These are phyloP conservation scores for Morpho helenor DNA, from an alignment of 2,888 invertebrate genomes.

Conservation along the genomic window DNA sequence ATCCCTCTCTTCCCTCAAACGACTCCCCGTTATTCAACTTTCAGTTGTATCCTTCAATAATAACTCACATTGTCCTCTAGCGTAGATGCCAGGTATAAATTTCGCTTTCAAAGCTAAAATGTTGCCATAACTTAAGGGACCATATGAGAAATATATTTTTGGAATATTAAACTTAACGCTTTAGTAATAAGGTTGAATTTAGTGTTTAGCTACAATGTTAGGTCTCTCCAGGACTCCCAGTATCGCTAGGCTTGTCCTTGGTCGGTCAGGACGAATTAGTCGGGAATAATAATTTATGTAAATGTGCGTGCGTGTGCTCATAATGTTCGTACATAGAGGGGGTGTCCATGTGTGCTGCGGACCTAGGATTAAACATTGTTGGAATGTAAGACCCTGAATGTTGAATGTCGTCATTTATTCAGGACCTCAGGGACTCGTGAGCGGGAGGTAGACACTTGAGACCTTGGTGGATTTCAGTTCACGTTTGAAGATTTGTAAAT, in stretches of 20 bases:
- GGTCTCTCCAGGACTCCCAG: constrained; percentile 60
- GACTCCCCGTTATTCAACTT: constrained; percentile 29
- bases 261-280: constrained; percentile 74
- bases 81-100: constrained; percentile 62
- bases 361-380: constrained; percentile 21
- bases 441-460: constrained; percentile 10
- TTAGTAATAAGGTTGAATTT: constrained; percentile 28
- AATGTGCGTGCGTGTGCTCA: constrained; percentile 47
- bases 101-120: constrained; percentile 70
- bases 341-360: constrained; percentile 25
- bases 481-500: background rate
- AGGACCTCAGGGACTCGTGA: constrained; percentile 17
- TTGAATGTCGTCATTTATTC: constrained; percentile 20
- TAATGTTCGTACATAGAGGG: constrained; percentile 20
- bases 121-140: constrained; percentile 35
- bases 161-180: constrained; percentile 27
- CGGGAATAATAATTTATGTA: constrained; percentile 77
- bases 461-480: constrained; percentile 5
- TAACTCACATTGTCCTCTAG: constrained; percentile 26
- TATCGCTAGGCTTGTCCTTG: constrained; percentile 61
- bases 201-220: constrained; percentile 22
- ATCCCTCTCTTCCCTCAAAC: constrained; percentile 29
- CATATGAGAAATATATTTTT: constrained; percentile 32
- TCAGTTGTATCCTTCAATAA: constrained; percentile 33
- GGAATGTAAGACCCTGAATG: constrained; percentile 7